A percentile compares a stretch with the other conserved stretches of the same genome.
Evolutionary conservation across 2,797 vertebrate species (phyloP).

Genomic region (Erpetoichthys calabaricus): DNA sequence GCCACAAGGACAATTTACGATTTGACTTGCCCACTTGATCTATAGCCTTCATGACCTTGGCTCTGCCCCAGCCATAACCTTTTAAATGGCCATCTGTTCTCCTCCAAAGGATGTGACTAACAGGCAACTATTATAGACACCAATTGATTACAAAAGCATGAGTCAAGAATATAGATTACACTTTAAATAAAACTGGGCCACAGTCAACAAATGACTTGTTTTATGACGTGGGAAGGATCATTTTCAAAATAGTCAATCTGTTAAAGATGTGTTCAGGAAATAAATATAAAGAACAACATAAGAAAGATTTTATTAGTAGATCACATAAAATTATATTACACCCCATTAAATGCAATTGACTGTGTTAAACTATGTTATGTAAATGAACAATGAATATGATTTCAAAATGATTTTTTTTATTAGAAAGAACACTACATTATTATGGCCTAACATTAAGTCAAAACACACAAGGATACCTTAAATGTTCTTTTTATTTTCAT

Average conservation of each 20-base stretch:
- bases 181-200: conserved; percentile 20
- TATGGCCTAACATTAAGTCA: too few species aligned
- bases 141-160: conserved; percentile 94
- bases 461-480: too few species aligned
- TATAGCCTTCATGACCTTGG: conserved; percentile 70
- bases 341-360: conserved; percentile 59
- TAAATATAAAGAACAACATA: too few species aligned
- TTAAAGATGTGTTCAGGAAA: conserved; percentile 27
- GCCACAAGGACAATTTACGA: neutral
- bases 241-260: conserved; percentile 48
- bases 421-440: too few species aligned
- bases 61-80: conserved; percentile 67
- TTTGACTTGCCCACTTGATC: conserved; percentile 55
- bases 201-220: conserved; percentile 65
- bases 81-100: conserved; percentile 89
- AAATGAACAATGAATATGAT: conserved; percentile 27
- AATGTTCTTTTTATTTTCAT: too few species aligned
- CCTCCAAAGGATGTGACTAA: conserved; percentile 72
- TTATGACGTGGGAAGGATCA: conserved; percentile 61
- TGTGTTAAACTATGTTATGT: conserved; percentile 37
- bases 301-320: conserved; percentile 17
- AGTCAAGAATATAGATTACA: conserved; percentile 86
- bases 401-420: too few species aligned
- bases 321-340: conserved; percentile 50
- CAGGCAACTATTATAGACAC: conserved; percentile 71